Evolutionary conservation across 2,113 vertebrate species (phyloP), one percentile per base, ranked within the genome.

Genomic region (Craseonycteris thonglongyai): DNA sequence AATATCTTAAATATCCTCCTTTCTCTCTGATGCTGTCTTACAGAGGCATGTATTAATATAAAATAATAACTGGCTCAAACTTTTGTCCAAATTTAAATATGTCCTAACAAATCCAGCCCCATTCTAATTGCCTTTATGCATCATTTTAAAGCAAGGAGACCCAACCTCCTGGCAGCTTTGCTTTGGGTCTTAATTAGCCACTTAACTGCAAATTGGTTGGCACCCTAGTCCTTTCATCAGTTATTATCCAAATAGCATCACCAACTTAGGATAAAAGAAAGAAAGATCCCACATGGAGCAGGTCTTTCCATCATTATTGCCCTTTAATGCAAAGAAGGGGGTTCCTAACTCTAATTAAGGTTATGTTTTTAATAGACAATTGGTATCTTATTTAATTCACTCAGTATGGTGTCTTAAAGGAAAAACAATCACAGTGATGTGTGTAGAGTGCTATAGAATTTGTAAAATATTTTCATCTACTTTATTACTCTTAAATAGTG

Each of bases 101-200:
- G 88, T 95, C 92, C 78, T 87, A 90, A 78, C 84, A 95, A 96
- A 94, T 42, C 96, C 78, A 96, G 85, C 30, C 68, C 92, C 47
- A 90, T 94, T 92, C 94, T 97, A 97, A 97, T 97, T 97, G 96
- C 96, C 96, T 97, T 97, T 96, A 96, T 96, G 96, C 97, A 96
- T 97, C 97, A 97, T 90, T 97, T 97, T 96, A 96, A 96, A 97
- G 93, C 94, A 49, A 96, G 76, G 90, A 95, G 87, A 96, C 81
- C 94, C 95, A 97, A 93, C 90, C 95, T 96, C 95, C 92, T 98
- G 96, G 95, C 95, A 97, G 96, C 90, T 96, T 97, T 96, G 95
- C 58, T 96, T 96, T 97, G 95, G 80, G 87, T 90, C 96, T 87
- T 95, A 94, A 89, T 92, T 97, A 97, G 96, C 92, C 95, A 97